Evolutionary conservation across 2,797 vertebrate species (phyloP), one percentile per base, ranked within the genome.

Genomic region (Pipistrellus kuhlii): DNA sequence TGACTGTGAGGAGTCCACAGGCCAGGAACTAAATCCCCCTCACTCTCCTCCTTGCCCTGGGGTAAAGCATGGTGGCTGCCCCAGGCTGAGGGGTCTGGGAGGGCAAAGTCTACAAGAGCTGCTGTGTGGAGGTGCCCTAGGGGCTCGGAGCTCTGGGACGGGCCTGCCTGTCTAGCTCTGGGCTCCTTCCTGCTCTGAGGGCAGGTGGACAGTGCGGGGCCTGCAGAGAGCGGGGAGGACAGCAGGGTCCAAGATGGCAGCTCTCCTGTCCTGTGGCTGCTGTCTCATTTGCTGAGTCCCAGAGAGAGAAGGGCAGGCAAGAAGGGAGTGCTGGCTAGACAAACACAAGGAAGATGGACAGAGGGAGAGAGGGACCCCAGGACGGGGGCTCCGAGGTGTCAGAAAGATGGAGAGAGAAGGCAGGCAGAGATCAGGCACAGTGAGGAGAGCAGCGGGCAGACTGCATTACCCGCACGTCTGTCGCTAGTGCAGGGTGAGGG

Each of bases 101-200:
- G 25, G 23, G 46, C 18, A 41, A 51, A 2, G 11, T 14, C n/a
- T 44, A 12, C 8, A 41, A n/a, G 9, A 7, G 8, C 35, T 21
- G 68, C 68, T 30, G 3, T 3, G 2, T 32, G 38, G 69, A 69
- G 21, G 53, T 7, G 23, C 35, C 73, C 8, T 44, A 23, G 14
- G 32, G 35, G 15, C 38, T 18, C 0, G 0, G 25, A 30, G 71
- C 0, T 0, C 71, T 44, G 27, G 18, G 23, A 11, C 4, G 0
- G 64, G 13, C 25, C 38, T 44, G n/a, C 48, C 48, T 38, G 17
- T 38, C 1, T 12, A 18, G 32, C 25, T 41, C 6, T 30, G 68
- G 32, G 68, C 30, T n/a, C 57, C 35, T 6, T 27, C 35, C 25
- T 44, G 23, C 35, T 64, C 2, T 0, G 77, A 91, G 48, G 15